Conservation (phyloP, 2,113 vertebrate genomes). For the Thomomys bottae region DNA sequence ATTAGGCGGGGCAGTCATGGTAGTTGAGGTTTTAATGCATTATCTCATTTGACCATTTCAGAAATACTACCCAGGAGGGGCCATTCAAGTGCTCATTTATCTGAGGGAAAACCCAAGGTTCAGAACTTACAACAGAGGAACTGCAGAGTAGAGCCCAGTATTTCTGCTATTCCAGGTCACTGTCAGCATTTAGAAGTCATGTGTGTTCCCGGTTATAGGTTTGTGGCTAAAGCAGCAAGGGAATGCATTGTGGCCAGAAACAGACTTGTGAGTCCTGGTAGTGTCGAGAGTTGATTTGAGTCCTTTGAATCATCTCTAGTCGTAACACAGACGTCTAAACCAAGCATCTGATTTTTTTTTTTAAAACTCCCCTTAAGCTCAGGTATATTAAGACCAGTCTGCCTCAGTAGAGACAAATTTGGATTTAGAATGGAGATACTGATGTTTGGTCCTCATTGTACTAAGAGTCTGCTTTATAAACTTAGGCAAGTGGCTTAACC, state of each 20-base stretch:
- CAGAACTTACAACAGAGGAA: background rate
- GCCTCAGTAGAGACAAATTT: background rate
- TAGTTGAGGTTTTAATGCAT: background rate
- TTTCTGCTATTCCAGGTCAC: background rate
- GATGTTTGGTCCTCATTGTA: background rate
- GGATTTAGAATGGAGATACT: background rate
- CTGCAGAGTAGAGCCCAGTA: background rate
- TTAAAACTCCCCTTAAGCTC: background rate
- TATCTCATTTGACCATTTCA: constrained; percentile 46
- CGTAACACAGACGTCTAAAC: background rate
- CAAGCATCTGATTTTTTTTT: background rate
- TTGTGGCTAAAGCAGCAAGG: background rate
- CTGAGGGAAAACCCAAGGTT: background rate
- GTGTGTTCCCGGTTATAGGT: background rate
- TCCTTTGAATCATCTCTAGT: background rate
- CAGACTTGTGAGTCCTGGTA: background rate
- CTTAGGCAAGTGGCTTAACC: background rate
- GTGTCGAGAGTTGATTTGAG: background rate
- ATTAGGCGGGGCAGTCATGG: background rate
- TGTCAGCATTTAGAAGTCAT: background rate
- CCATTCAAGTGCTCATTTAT: background rate
- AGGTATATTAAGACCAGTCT: background rate
- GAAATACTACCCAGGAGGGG: background rate
- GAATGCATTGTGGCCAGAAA: background rate
- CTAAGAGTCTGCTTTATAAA: background rate